Base-by-base conservation (phyloP, 2,113 vertebrate genomes). In the Cottus gobio region DNA sequence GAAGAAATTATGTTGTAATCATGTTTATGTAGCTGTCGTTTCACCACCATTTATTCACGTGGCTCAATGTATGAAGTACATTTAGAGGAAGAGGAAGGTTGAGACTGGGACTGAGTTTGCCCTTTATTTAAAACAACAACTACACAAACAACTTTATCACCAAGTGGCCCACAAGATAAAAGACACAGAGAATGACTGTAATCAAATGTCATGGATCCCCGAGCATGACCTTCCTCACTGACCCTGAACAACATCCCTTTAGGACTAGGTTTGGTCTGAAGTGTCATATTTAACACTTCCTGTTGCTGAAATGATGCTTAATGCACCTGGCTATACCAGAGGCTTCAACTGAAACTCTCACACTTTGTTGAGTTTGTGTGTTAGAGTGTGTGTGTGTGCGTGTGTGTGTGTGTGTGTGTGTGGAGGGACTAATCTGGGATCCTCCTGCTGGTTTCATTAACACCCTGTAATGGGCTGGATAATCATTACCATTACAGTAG, bases 391-490 rank as follows among this genome's bases (percentile, higher is more conserved):
- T 56, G 52, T 75, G 70, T 31, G 18, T 78, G 12, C 79, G 65
- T 68, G 50, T 64, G 77, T 28, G 44, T 72, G 18, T 56, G 42
- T 75, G 66, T 31, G 10, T 82, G 65, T 68, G 50, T 65, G 78
- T 30, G 46, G 31, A 63, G 15, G 37, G 26, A 34, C 28, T 84
- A 16, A 63, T 89, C 82, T 71, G 39, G 63, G 63, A 58, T 63
- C 37, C 22, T 75, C 80, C 87, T 70, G 65, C 79, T 89, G 83
- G 70, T 91, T 89, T 92, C 74, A 90, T 90, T 88, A 82, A 82
- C 85, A 85, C 85, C 66, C 77, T 75, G 18, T 83, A 86, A 92
- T 71, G 74, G 74, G 79, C 9, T 66, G 34, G 46, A 73, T 86
- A 58, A 76, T 80, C 75, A 90, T 86, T 77, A 82, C 60, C 68